phyloP scores from a whole-genome alignment of 2,113 vertebrate genomes.

The Sclerurus mexicanus region DNA sequence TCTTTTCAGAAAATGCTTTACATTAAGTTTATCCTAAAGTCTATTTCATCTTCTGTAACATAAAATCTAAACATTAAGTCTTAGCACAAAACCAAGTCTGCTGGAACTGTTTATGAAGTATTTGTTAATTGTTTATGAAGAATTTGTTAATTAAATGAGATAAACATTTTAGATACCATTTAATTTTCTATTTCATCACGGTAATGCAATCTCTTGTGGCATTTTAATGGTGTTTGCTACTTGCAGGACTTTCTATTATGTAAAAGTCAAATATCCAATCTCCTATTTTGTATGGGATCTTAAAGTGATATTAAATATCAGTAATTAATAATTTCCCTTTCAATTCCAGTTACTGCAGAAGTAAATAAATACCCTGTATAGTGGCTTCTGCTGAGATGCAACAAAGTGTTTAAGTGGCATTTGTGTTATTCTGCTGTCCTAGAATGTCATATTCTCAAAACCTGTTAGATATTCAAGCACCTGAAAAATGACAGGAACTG shows the following conservation, averaged over 20 bases:
- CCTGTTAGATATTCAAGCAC: background rate
- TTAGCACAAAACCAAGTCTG: background rate
- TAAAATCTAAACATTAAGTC: background rate
- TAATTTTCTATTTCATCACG: background rate
- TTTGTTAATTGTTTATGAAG: background rate
- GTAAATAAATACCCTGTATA: background rate
- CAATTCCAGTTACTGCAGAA: background rate
- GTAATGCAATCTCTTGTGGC: background rate
- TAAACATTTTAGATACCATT: background rate
- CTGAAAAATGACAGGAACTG: background rate
- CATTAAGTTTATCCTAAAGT: background rate
- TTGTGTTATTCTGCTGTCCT: background rate
- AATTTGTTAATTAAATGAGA: background rate
- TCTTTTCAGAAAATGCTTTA: background rate
- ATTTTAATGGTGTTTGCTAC: background rate
- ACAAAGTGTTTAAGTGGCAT: background rate
- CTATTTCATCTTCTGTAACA: background rate
- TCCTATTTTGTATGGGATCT: background rate
- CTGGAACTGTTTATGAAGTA: background rate
- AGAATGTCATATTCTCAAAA: background rate
- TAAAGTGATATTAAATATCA: background rate
- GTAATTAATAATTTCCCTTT: background rate
- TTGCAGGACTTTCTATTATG: background rate
- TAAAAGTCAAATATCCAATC: background rate
- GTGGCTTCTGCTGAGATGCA: background rate